These are phyloP conservation scores for Drosophila nannoptera DNA, from an alignment of 1,140 invertebrate genomes.

Conservation along the genomic window DNA sequence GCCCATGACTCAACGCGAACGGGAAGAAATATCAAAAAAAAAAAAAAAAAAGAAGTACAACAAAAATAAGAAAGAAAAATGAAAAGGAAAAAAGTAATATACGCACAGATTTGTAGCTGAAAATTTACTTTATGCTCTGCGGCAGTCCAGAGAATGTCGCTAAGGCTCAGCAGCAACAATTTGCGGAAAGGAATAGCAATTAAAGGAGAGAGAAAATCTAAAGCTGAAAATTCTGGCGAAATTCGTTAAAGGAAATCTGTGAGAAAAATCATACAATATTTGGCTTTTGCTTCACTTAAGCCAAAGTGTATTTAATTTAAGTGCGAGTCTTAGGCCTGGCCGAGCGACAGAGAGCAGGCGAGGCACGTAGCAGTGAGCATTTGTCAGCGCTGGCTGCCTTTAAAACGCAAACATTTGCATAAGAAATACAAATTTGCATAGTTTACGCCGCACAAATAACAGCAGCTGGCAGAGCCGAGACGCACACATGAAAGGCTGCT, in stretches of 20 bases:
- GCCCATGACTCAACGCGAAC: slow-evolving; percentile 5
- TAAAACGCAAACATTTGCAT: slow-evolving; percentile 52
- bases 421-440: slow-evolving; percentile 60
- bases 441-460: slow-evolving; percentile 41
- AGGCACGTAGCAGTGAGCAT: slow-evolving; percentile 10
- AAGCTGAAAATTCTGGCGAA: neutral
- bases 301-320: neutral
- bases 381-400: slow-evolving; percentile 35
- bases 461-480: slow-evolving; percentile 2
- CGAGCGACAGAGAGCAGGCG: neutral
- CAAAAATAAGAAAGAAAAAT: slow-evolving; percentile 3
- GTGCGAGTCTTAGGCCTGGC: neutral
- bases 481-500: slow-evolving; percentile 12
- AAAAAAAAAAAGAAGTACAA: slow-evolving; percentile 23
- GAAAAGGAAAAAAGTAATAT: slow-evolving; percentile 27
- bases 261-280: neutral
- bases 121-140: slow-evolving; percentile 55
- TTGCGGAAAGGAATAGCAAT: neutral
- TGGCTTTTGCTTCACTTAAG: neutral
- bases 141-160: slow-evolving; percentile 4
- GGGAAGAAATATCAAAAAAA: slow-evolving; percentile 1
- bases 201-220: neutral
- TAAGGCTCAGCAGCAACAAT: neutral
- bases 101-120: slow-evolving; percentile 58
- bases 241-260: neutral